A percentile compares a stretch with the other conserved stretches of the same genome.
Evolutionary conservation across 2,888 invertebrate species (phyloP).

Genomic region (Apoda limacodes): DNA sequence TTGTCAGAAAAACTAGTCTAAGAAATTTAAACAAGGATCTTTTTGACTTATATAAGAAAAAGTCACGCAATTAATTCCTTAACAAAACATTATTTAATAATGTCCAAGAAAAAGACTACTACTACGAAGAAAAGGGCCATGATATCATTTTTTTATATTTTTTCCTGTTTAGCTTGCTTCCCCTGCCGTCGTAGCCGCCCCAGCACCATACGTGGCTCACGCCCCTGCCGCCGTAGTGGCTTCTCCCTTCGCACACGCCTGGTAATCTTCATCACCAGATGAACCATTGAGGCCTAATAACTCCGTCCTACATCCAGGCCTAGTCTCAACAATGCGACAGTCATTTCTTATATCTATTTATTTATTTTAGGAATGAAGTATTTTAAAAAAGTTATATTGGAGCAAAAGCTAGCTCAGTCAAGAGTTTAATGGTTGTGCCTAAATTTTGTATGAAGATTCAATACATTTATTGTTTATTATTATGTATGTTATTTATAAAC

Average conservation of each 20-base stretch:
- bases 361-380: conserved; percentile 37
- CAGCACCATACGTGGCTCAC: conserved; percentile 33
- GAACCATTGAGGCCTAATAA: no score
- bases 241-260: no score
- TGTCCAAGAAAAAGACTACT: no score
- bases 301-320: conserved; percentile 26
- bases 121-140: not conserved
- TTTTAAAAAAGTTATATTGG: conserved; percentile 30
- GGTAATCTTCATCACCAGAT: no score
- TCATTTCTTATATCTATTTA: conserved; percentile 35
- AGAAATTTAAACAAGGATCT: no score
- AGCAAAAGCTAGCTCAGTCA: conserved; percentile 29
- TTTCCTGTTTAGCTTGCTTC: conserved; percentile 38
- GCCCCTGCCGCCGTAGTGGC: no score
- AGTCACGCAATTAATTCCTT: no score
- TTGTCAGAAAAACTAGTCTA: no score
- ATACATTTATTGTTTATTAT: no score
- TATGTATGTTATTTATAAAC: no score
- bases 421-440: conserved; percentile 24
- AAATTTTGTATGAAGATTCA: conserved; percentile 6
- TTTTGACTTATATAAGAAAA: no score
- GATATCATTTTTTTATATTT: not conserved
- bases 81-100: no score
- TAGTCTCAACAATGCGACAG: conserved; percentile 45
- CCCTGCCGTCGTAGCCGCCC: conserved; percentile 47